These are phyloP conservation scores for Dolichomitus sp. DNA, from an alignment of 2,888 invertebrate species.

Conservation along the genomic window DNA sequence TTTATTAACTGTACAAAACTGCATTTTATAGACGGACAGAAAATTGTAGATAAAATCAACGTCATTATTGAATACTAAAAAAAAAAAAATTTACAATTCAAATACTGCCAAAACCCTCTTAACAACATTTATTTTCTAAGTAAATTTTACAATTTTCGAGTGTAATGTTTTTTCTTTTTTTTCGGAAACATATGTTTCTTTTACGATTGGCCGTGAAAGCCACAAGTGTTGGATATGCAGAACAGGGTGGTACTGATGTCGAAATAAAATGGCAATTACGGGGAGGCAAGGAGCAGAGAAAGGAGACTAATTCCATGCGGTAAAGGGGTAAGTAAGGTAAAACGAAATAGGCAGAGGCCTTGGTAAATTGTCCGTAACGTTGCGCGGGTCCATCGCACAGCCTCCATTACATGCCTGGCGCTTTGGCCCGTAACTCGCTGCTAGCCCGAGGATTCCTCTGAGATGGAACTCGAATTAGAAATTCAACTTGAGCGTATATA, in stretches of 20 bases:
- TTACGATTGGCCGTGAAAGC: no score
- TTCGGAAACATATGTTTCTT: no score
- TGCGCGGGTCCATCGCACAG: constrained; percentile 39
- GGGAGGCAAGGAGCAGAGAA: constrained; percentile 12
- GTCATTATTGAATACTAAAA: no score
- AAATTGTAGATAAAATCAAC: no score
- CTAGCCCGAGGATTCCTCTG: constrained; percentile 32
- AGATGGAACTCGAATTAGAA: constrained; percentile 62
- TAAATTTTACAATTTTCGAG: no score
- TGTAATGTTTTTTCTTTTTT: no score
- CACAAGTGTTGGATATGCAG: background rate
- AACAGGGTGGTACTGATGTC: constrained; percentile 3
- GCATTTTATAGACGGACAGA: no score
- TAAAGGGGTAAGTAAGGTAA: constrained; percentile 38
- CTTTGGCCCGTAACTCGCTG: constrained; percentile 43
- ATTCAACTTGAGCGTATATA: constrained; percentile 55
- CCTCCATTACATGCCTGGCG: constrained; percentile 49
- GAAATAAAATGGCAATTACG: constrained; percentile 40
- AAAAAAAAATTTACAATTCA: no score
- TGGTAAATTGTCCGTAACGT: constrained; percentile 62
- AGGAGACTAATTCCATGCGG: constrained; percentile 37
- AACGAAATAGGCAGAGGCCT: constrained; percentile 54
- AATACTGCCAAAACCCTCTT: no score
- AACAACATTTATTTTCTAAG: no score
- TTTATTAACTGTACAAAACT: no score